phyloP scores from a whole-genome alignment of 2,888 invertebrate species.

The Eilema griseolum region DNA sequence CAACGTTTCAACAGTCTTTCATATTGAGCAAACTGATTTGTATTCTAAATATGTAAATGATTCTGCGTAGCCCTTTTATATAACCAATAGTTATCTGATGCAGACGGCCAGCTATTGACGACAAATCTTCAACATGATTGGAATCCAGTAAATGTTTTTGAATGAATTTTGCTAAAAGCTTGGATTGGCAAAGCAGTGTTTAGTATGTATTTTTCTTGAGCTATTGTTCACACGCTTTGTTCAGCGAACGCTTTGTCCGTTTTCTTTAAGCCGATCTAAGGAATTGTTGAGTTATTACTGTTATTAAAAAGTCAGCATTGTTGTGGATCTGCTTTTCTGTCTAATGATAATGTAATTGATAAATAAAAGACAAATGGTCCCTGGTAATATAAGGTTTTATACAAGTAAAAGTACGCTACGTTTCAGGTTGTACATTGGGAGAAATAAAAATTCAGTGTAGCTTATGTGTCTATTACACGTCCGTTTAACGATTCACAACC shows the following conservation, averaged over 20 bases:
- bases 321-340: slow-evolving; percentile 28
- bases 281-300: slow-evolving; percentile 59
- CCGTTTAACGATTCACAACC: background rate
- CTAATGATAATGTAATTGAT: slow-evolving; percentile 16
- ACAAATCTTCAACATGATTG: slow-evolving; percentile 35
- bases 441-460: slow-evolving; percentile 1
- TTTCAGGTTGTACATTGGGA: background rate
- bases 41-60: background rate
- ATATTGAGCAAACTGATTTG: background rate
- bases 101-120: slow-evolving; percentile 19
- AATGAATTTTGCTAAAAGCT: slow-evolving; percentile 53
- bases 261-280: slow-evolving; percentile 60
- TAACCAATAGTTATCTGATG: slow-evolving; percentile 24
- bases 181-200: slow-evolving; percentile 55
- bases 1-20: background rate
- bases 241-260: slow-evolving; percentile 59
- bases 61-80: background rate
- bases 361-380: background rate
- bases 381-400: background rate
- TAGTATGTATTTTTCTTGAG: slow-evolving; percentile 57
- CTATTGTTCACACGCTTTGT: slow-evolving; percentile 67
- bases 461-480: background rate
- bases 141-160: slow-evolving; percentile 42
- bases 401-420: background rate
- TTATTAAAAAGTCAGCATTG: slow-evolving; percentile 49